A percentile compares a stretch with the other conserved stretches of the same genome.
phyloP scores from a whole-genome alignment of 2,888 invertebrate genomes.

The Polietes domitor region DNA sequence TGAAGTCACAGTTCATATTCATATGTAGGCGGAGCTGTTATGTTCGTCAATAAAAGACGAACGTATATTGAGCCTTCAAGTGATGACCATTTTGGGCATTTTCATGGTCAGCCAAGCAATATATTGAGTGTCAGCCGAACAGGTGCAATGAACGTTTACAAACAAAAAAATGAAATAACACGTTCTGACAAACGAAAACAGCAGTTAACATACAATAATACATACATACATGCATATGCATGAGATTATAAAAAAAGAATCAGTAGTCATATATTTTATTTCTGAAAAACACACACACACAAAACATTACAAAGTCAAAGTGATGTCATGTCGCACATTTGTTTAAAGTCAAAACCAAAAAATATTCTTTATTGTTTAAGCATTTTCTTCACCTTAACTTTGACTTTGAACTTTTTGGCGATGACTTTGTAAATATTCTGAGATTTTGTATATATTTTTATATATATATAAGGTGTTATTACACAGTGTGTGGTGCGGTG shows the following conservation, averaged over 20 bases:
- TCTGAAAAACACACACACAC: not conserved
- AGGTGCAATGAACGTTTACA: constrained; percentile 1
- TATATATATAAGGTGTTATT: not conserved
- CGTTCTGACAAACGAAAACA: not conserved
- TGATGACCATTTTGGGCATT: constrained; percentile 58
- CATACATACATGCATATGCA: not conserved
- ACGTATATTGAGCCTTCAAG: constrained; percentile 36
- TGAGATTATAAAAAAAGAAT: not conserved
- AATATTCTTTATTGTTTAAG: constrained; percentile 7
- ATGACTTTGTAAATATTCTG: constrained; percentile 27
- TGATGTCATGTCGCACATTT: not conserved
- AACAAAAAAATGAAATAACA: not conserved
- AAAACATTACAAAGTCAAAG: not conserved
- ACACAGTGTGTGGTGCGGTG: not conserved
- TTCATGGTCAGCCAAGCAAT: constrained; percentile 60
- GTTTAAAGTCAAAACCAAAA: not conserved
- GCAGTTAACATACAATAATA: not conserved
- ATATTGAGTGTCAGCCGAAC: not conserved
- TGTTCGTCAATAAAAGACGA: not conserved
- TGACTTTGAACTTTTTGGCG: constrained; percentile 40
- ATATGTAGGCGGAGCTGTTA: not conserved
- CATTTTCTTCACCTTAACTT: constrained; percentile 39
- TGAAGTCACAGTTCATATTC: not conserved
- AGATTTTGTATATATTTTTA: not conserved
- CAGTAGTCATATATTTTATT: not conserved